Percentiles rank a stretch among this genome's conserved stretches.
phyloP scores from a whole-genome alignment of 1,140 invertebrate species.

The Anastatus disparis region DNA sequence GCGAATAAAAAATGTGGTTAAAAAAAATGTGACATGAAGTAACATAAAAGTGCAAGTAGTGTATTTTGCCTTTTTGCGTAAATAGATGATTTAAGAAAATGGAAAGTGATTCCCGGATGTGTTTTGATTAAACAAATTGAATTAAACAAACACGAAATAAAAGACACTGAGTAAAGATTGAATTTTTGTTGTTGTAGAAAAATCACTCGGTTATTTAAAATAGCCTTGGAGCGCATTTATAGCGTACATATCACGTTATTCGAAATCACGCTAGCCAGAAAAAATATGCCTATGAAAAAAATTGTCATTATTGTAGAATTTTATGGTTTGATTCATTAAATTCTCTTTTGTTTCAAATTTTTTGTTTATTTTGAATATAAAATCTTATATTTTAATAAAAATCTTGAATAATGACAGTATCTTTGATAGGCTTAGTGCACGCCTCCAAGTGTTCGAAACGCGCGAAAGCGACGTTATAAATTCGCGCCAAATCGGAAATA shows the following conservation, averaged over 20 bases:
- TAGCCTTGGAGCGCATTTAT: slow-evolving; percentile 1
- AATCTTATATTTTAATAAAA: background rate
- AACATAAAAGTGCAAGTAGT: slow-evolving; percentile 6
- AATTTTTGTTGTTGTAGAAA: background rate
- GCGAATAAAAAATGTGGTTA: background rate
- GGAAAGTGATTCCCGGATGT: background rate
- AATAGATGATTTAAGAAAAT: background rate
- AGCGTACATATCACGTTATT: slow-evolving; percentile 6
- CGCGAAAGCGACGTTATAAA: background rate
- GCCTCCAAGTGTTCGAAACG: slow-evolving; percentile 18
- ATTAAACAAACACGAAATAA: background rate
- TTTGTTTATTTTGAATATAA: no score
- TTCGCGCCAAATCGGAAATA: background rate
- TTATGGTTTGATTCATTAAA: no score
- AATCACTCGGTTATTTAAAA: background rate
- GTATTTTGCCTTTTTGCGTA: slow-evolving; percentile 15
- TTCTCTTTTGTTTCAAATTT: no score
- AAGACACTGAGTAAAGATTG: background rate
- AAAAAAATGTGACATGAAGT: background rate
- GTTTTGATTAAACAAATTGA: no score
- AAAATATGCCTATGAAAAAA: slow-evolving; percentile 2
- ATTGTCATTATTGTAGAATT: background rate
- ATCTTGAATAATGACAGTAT: background rate
- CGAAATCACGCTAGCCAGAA: background rate
- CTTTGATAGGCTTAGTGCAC: background rate